Conservation (phyloP, 2,113 vertebrate genomes). For the Hiodon tergisus region DNA sequence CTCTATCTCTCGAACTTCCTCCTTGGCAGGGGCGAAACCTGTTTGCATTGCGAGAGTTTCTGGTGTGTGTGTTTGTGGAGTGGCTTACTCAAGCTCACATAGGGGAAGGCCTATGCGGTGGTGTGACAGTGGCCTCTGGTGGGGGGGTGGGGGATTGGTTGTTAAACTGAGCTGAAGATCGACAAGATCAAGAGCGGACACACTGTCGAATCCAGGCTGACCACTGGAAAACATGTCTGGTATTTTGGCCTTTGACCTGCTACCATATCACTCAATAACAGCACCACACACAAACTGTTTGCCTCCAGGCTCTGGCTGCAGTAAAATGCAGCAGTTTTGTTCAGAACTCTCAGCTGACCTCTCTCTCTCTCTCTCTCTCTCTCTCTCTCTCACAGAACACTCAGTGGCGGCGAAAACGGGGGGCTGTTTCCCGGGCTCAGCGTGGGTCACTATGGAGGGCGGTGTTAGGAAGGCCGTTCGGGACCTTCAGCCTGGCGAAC, state of each 20-base stretch:
- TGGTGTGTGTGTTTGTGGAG: background rate
- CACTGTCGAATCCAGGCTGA: no score
- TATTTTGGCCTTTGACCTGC: background rate
- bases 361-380: constrained; percentile 29
- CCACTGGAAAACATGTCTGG: no score
- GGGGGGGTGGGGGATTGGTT: no score
- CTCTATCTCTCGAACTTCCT: background rate
- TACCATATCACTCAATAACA: background rate
- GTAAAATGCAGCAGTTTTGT: background rate
- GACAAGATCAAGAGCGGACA: no score
- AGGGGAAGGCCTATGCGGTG: no score
- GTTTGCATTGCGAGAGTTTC: background rate
- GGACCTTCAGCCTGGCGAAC: constrained; percentile 77
- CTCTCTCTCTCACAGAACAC: constrained; percentile 70
- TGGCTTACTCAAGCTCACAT: no score
- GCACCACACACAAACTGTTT: background rate
- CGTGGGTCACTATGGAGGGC: constrained; percentile 67
- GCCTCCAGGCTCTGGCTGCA: background rate
- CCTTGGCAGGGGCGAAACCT: no score
- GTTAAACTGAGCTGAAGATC: no score
- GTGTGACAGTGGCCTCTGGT: no score
- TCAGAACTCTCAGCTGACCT: background rate
- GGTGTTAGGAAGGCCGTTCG: constrained; percentile 69
- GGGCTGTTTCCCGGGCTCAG: constrained; percentile 83
- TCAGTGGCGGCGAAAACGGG: constrained; percentile 94